Evolutionary conservation across 2,888 invertebrate genomes (phyloP).

Genomic region (Eupelmus urozonus): DNA sequence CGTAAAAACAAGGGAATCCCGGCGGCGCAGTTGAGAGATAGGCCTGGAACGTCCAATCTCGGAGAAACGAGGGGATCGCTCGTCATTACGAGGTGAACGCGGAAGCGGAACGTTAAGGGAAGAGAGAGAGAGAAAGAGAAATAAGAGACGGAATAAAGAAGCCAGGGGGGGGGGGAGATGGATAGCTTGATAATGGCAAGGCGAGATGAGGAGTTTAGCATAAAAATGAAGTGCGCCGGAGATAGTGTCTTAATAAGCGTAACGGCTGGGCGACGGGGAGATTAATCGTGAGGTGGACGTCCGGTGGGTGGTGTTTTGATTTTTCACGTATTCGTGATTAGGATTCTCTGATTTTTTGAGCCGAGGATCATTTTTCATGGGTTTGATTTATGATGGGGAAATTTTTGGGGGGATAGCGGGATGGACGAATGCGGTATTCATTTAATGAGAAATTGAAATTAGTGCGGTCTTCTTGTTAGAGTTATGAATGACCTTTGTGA

Average conservation of each 20-base stretch:
- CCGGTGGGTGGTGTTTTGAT: neutral
- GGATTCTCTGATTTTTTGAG: no score
- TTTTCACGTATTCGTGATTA: no score
- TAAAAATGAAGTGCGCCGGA: slow-evolving; percentile 38
- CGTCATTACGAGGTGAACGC: slow-evolving; percentile 26
- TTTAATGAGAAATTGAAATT: no score
- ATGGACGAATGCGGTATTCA: no score
- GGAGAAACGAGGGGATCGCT: slow-evolving; percentile 45
- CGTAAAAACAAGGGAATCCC: slow-evolving; percentile 21
- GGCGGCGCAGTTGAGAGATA: neutral
- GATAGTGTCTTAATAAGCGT: slow-evolving; percentile 20
- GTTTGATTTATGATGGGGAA: no score
- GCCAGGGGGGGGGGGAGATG: neutral
- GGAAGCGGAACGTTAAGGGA: neutral
- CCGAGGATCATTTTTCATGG: no score
- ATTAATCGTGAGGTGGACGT: neutral
- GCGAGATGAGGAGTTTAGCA: slow-evolving; percentile 7
- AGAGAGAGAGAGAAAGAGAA: neutral
- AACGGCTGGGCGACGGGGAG: neutral
- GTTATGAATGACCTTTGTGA: no score
- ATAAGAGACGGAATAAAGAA: neutral
- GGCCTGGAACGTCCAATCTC: slow-evolving; percentile 49
- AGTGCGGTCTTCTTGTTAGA: no score
- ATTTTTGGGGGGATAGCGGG: no score
- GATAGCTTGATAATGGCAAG: slow-evolving; percentile 37